A percentile compares a stretch with the other conserved stretches of the same genome.
These are phyloP conservation scores for Onychostoma macrolepis DNA, from an alignment of 2,113 vertebrate genomes.

Conservation along the genomic window DNA sequence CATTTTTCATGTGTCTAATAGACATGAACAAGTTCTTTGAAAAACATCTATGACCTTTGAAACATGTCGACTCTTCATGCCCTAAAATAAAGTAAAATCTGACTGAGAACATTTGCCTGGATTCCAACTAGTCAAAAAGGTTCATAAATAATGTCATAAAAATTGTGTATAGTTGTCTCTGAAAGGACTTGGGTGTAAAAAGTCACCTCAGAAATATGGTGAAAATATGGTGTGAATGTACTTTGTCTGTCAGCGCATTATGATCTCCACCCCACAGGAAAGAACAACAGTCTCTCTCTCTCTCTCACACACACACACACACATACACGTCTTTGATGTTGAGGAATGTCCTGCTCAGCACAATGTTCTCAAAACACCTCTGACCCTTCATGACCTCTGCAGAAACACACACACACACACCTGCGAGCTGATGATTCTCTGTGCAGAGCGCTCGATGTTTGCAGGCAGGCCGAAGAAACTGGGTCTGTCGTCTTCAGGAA, in stretches of 20 bases:
- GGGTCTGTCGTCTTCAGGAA: constrained; percentile 94
- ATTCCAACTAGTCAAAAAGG: background rate
- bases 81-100: background rate
- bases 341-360: constrained; percentile 59
- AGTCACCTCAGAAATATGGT: background rate
- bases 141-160: background rate
- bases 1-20: too few relatives aligned
- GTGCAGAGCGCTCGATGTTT: constrained; percentile 93
- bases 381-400: constrained; percentile 28
- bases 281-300: background rate
- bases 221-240: background rate
- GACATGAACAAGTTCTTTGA: too few relatives aligned
- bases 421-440: constrained; percentile 92
- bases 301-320: constrained; percentile 14
- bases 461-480: constrained; percentile 94
- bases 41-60: too few relatives aligned
- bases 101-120: background rate
- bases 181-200: background rate
- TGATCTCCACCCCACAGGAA: constrained; percentile 5
- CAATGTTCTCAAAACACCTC: constrained; percentile 43
- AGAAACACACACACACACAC: constrained; percentile 37
- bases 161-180: background rate
- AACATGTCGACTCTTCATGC: too few relatives aligned
- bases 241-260: constrained; percentile 13
- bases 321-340: constrained; percentile 32